Conservation (phyloP, 2,113 vertebrate species). For the Tyrannus savana region DNA sequence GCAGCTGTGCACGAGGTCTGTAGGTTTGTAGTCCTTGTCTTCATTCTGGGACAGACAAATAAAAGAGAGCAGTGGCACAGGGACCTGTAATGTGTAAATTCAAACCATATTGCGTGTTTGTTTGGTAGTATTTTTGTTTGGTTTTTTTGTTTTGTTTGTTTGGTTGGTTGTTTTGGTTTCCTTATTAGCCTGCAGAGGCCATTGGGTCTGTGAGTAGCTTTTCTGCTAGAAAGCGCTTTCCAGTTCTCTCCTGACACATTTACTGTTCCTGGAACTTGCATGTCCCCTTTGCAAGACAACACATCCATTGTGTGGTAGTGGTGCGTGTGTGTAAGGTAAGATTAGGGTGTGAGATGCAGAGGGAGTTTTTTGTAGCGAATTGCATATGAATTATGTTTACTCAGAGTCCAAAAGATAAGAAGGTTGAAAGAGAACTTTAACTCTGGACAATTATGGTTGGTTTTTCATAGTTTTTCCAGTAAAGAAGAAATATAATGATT, state of each 20-base stretch:
- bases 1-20: not conserved
- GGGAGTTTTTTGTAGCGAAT: not conserved
- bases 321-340: not conserved
- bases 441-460: not conserved
- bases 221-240: not conserved
- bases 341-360: not conserved
- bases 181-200: not conserved
- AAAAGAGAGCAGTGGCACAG: not conserved
- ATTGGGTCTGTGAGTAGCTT: not conserved
- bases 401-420: not conserved
- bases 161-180: not conserved
- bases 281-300: not conserved
- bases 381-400: not conserved
- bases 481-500: not conserved
- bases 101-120: not conserved
- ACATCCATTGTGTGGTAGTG: accelerated
- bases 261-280: not conserved
- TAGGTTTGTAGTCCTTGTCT: not conserved
- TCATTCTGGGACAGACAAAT: not conserved
- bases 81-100: not conserved
- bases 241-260: not conserved
- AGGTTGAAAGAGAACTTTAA: not conserved
- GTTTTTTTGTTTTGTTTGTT: not conserved
- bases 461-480: not conserved
- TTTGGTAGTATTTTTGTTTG: not conserved